Percentiles rank a stretch among this genome's conserved stretches.
Conservation (phyloP, 2,888 invertebrate genomes). For the Cyclophora punctaria region DNA sequence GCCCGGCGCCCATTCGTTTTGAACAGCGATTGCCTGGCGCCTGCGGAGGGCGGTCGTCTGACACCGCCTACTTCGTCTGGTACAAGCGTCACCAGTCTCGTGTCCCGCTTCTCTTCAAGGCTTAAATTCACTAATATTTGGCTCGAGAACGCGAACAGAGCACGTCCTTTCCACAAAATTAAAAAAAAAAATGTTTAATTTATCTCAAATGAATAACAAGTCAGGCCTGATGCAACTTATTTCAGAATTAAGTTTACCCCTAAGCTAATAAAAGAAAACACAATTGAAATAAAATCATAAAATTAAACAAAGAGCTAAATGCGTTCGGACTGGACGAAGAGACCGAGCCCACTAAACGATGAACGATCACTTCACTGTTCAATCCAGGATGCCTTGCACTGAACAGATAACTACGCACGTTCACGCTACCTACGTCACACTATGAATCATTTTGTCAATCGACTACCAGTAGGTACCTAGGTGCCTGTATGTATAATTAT, state of each 20-base stretch:
- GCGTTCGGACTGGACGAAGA: conserved; percentile 36
- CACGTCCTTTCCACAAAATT: conserved; percentile 19
- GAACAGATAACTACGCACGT: not conserved
- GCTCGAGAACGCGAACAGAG: conserved; percentile 25
- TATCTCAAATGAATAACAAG: too few species aligned
- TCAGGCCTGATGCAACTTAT: too few species aligned
- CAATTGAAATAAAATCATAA: not conserved
- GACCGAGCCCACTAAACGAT: conserved; percentile 36
- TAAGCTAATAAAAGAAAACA: too few species aligned
- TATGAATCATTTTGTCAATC: not conserved
- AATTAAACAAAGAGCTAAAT: conserved; percentile 11
- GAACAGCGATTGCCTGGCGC: conserved; percentile 63
- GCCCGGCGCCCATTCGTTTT: conserved; percentile 65
- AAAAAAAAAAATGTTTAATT: conserved; percentile 2
- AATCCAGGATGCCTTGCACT: not conserved
- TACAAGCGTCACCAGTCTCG: conserved; percentile 70
- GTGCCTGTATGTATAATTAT: too few species aligned
- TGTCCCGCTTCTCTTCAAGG: conserved; percentile 61
- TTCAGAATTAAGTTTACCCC: too few species aligned
- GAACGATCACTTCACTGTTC: conserved; percentile 17
- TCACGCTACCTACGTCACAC: not conserved
- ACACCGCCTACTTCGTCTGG: conserved; percentile 73
- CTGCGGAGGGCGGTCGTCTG: conserved; percentile 70
- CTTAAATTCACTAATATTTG: conserved; percentile 33
- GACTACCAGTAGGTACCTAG: not conserved